Conservation (phyloP, 2,113 vertebrate genomes). For the Brachyhypopomus gauderio region DNA sequence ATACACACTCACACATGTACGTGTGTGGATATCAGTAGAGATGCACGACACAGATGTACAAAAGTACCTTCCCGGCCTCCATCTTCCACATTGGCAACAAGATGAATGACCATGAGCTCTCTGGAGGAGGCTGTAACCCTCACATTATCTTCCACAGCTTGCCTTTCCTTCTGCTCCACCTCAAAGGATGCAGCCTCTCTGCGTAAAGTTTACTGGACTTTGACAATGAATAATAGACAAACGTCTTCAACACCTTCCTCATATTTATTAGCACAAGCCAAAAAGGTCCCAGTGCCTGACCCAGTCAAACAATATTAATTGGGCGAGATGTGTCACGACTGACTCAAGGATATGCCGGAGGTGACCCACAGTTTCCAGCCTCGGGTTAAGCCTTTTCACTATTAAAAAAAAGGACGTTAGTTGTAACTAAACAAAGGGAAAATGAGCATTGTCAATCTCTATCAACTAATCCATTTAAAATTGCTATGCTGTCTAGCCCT, state of each 20-base stretch:
- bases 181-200: constrained; percentile 32
- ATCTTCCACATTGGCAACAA: background rate
- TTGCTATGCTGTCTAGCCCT: constrained; percentile 5
- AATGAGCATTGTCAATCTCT: background rate
- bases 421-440: background rate
- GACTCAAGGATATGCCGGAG: constrained; percentile 50
- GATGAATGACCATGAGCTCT: background rate
- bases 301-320: constrained; percentile 60
- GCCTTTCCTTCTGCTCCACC: constrained; percentile 3
- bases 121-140: constrained; percentile 29
- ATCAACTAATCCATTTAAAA: constrained; percentile 21
- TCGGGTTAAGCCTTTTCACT: background rate
- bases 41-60: background rate
- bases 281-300: constrained; percentile 54
- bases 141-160: constrained; percentile 41
- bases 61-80: background rate
- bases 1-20: background rate
- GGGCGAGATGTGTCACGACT: constrained; percentile 60
- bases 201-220: constrained; percentile 57
- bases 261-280: constrained; percentile 67
- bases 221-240: constrained; percentile 56
- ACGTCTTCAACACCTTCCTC: constrained; percentile 63
- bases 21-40: no score
- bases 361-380: constrained; percentile 39
- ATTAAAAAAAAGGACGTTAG: background rate